These are phyloP conservation scores for Rhynchomys soricoides DNA, from an alignment of 2,113 vertebrate genomes.

Conservation along the genomic window DNA sequence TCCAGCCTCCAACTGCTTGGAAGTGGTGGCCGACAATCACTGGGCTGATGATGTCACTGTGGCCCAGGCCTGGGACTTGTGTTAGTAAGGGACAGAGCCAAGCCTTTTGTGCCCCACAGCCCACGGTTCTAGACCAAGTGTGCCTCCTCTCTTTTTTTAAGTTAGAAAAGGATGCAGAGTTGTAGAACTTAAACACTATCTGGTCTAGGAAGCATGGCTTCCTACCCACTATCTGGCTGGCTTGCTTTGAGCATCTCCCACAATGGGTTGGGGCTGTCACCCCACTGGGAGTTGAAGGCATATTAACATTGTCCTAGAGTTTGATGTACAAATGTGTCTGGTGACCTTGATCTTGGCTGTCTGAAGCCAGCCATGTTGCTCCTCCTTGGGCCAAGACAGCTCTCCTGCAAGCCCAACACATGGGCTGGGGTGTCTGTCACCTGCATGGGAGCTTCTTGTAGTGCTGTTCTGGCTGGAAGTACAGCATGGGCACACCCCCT, in stretches of 20 bases:
- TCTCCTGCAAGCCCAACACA: accelerated
- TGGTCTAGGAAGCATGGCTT: neutral
- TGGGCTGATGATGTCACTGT: neutral
- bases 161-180: neutral
- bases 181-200: neutral
- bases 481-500: too few species aligned
- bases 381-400: neutral
- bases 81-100: neutral
- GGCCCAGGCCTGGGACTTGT: neutral
- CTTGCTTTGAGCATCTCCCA: neutral
- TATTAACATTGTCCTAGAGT: neutral
- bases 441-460: neutral
- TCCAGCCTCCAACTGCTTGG: neutral
- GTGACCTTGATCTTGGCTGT: neutral
- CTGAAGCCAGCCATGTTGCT: neutral
- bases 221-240: neutral
- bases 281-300: neutral
- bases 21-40: accelerated
- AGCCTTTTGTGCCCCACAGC: neutral
- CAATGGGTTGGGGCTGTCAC: neutral
- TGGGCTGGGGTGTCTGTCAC: neutral
- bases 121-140: neutral
- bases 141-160: neutral
- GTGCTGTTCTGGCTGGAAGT: neutral
- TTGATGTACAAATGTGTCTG: neutral